Evolutionary conservation across 2,888 invertebrate genomes (phyloP).

Genomic region (Trachelus iudaicus): DNA sequence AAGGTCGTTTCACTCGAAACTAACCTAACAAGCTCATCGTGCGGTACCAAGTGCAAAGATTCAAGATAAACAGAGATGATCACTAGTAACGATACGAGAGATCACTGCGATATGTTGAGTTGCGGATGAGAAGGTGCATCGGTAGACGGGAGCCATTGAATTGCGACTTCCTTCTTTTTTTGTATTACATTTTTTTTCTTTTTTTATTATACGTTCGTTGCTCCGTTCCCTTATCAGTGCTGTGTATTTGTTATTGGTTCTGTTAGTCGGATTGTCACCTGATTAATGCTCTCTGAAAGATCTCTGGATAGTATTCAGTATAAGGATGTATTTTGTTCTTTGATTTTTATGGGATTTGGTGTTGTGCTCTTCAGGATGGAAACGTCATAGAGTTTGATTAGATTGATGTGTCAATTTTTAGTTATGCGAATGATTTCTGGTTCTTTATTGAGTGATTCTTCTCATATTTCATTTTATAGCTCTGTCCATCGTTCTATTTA

Average conservation of each 20-base stretch:
- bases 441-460: background rate
- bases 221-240: background rate
- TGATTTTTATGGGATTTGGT: background rate
- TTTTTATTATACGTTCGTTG: background rate
- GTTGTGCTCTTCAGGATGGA: background rate
- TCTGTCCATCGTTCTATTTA: background rate
- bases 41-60: background rate
- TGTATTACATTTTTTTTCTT: background rate
- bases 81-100: background rate
- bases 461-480: background rate
- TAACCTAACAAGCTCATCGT: conserved; percentile 36
- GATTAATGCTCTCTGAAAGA: background rate
- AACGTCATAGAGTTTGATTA: background rate
- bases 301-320: background rate
- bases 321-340: background rate
- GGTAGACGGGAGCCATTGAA: background rate
- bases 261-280: background rate
- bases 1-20: conserved; percentile 37
- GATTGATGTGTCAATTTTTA: background rate
- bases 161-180: background rate
- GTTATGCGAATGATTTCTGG: background rate
- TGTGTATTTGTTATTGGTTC: background rate
- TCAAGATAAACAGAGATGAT: background rate
- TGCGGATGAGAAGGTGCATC: background rate
- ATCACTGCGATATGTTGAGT: background rate